These are phyloP conservation scores for Linhomoeus sp. DNA, from an alignment of 2,888 invertebrate genomes.

Conservation along the genomic window DNA sequence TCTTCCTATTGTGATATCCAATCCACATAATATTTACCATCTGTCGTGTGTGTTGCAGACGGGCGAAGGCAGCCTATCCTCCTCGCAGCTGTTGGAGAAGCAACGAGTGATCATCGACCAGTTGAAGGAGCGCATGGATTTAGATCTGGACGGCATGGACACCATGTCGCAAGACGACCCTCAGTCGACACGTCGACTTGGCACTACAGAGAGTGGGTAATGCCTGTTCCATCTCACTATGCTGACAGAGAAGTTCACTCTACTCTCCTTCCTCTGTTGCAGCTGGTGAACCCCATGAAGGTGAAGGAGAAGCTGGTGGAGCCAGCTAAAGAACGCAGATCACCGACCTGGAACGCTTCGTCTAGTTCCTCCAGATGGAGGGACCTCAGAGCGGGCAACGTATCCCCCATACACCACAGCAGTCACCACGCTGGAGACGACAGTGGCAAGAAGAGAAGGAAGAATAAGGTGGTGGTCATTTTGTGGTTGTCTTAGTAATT, in stretches of 20 bases:
- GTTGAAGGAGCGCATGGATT: slow-evolving; percentile 40
- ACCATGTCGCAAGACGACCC: slow-evolving; percentile 53
- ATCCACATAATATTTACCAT: neutral
- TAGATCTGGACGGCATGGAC: slow-evolving; percentile 59
- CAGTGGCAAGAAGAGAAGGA: too few relatives aligned
- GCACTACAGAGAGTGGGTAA: slow-evolving; percentile 52
- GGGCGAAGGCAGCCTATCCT: slow-evolving; percentile 30
- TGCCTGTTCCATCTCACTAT: too few relatives aligned
- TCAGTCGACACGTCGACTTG: slow-evolving; percentile 66
- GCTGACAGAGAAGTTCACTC: too few relatives aligned
- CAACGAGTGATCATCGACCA: slow-evolving; percentile 48
- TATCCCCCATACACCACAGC: too few relatives aligned
- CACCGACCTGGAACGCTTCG: slow-evolving; percentile 85
- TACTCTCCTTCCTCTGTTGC: slow-evolving; percentile 6
- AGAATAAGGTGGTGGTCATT: too few relatives aligned
- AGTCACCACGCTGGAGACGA: too few relatives aligned
- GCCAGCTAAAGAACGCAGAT: slow-evolving; percentile 90
- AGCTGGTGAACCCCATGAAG: slow-evolving; percentile 73
- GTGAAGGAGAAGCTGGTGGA: slow-evolving; percentile 87
- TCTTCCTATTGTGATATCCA: neutral
- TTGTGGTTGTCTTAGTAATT: too few relatives aligned
- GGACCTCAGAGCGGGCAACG: slow-evolving; percentile 1
- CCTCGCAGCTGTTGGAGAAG: slow-evolving; percentile 51
- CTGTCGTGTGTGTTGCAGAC: slow-evolving; percentile 7
- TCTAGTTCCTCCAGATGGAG: slow-evolving; percentile 66